These are phyloP conservation scores for Fregata magnificens DNA, from an alignment of 2,113 vertebrate species.

Conservation along the genomic window DNA sequence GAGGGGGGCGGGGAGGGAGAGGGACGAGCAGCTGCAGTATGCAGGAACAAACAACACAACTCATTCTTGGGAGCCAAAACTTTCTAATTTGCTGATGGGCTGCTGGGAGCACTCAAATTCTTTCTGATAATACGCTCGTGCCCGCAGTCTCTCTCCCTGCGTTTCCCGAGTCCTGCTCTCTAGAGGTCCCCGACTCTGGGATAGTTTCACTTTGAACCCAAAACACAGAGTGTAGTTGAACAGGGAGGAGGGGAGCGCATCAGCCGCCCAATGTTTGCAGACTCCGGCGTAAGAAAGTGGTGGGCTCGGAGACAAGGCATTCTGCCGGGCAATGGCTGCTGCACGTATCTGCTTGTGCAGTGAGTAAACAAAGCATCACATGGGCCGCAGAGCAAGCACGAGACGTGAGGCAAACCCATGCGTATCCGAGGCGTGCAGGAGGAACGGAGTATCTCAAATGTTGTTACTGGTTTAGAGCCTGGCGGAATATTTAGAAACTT, in stretches of 20 bases:
- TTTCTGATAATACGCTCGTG: constrained; percentile 73
- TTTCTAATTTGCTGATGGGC: constrained; percentile 78
- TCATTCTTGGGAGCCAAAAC: constrained; percentile 83
- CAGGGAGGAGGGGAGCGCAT: not conserved
- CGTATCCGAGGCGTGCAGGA: not conserved
- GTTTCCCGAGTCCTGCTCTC: constrained; percentile 47
- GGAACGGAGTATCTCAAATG: not conserved
- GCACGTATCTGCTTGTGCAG: not conserved
- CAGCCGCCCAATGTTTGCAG: not conserved
- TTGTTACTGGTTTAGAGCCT: not conserved
- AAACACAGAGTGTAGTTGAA: constrained; percentile 45
- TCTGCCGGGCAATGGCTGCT: not conserved
- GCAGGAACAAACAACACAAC: constrained; percentile 79
- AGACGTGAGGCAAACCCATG: not conserved
- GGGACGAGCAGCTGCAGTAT: constrained; percentile 81
- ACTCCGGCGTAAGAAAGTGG: not conserved
- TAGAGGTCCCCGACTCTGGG: constrained; percentile 35
- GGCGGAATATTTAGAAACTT: not conserved
- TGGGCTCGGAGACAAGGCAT: not conserved
- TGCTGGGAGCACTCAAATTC: constrained; percentile 75
- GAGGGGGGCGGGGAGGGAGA: constrained; percentile 16
- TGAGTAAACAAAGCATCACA: constrained; percentile 23
- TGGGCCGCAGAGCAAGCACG: not conserved
- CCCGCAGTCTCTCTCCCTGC: constrained; percentile 33
- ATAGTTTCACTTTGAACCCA: constrained; percentile 70